These are phyloP conservation scores for Melozone crissalis DNA, from an alignment of 2,113 vertebrate species.

Conservation along the genomic window DNA sequence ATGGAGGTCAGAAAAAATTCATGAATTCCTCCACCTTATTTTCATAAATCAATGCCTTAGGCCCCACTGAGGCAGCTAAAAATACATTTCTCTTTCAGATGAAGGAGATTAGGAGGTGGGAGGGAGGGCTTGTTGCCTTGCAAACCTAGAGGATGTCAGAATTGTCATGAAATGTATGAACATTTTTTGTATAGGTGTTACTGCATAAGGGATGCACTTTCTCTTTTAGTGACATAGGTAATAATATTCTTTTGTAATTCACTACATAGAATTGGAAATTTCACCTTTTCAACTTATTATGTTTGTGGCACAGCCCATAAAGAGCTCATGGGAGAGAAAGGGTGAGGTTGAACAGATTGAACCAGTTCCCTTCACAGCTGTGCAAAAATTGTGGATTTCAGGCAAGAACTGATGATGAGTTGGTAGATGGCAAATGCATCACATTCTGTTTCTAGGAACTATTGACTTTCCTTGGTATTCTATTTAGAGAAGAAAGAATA, in stretches of 20 bases:
- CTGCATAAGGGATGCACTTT: neutral
- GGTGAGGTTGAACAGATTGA: neutral
- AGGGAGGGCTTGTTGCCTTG: conserved; percentile 63
- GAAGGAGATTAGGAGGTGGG: conserved; percentile 75
- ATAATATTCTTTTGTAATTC: conserved; percentile 40
- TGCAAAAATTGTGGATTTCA: neutral
- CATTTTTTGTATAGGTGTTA: neutral
- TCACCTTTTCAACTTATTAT: conserved; percentile 19
- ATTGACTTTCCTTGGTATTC: neutral
- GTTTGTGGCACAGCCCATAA: neutral
- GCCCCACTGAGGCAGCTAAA: conserved; percentile 74
- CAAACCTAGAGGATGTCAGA: conserved; percentile 38
- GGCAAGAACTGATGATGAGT: neutral
- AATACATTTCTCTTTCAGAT: conserved; percentile 78
- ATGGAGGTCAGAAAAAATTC: conserved; percentile 77
- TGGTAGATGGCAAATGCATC: neutral
- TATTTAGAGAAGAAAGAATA: neutral
- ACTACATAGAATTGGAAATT: conserved; percentile 1
- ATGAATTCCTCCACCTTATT: conserved; percentile 77
- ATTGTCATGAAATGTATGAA: conserved; percentile 41
- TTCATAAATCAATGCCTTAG: conserved; percentile 79
- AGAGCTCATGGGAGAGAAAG: neutral
- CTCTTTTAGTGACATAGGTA: conserved; percentile 32
- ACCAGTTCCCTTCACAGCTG: neutral
- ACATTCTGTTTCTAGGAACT: neutral